Conservation (phyloP, 2,797 vertebrate genomes). For the Enteromius unitaeniatus region DNA sequence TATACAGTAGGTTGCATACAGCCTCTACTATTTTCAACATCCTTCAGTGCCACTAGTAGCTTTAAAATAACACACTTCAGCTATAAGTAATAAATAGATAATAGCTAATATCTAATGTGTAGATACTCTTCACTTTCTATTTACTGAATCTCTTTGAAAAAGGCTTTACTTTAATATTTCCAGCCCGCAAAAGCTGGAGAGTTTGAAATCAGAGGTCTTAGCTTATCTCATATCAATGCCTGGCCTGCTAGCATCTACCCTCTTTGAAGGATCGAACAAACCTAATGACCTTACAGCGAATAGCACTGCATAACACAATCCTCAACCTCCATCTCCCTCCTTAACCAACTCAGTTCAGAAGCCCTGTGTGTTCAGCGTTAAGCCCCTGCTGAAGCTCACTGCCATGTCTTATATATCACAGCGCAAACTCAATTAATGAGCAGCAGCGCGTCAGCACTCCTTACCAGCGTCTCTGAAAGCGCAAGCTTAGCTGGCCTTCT, state of each 20-base stretch:
- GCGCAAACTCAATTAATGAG: constrained; percentile 50
- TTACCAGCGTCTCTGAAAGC: not conserved
- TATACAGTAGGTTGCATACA: not conserved
- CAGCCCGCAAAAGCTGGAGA: not conserved
- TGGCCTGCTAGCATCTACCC: not conserved
- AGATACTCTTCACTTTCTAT: not conserved
- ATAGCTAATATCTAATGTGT: not conserved
- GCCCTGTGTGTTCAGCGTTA: constrained; percentile 25
- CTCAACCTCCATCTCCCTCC: not conserved
- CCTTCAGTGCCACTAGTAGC: not conserved
- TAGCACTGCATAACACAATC: not conserved
- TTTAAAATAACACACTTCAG: not conserved
- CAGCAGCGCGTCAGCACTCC: constrained; percentile 39
- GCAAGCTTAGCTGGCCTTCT: constrained; percentile 16
- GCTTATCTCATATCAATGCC: not conserved
- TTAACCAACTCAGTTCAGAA: constrained; percentile 20
- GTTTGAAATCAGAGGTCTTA: not conserved
- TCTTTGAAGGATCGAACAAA: constrained; percentile 16
- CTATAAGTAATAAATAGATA: not conserved
- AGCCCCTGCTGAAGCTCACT: constrained; percentile 11
- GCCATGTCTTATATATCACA: constrained; percentile 33
- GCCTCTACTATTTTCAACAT: not conserved
- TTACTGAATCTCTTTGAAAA: not conserved
- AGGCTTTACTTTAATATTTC: constrained; percentile 5
- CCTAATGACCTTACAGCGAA: constrained; percentile 2